A percentile compares a stretch with the other conserved stretches of the same genome.
Evolutionary conservation across 2,797 vertebrate species (phyloP).

Genomic region (Mionectes olivaceus): DNA sequence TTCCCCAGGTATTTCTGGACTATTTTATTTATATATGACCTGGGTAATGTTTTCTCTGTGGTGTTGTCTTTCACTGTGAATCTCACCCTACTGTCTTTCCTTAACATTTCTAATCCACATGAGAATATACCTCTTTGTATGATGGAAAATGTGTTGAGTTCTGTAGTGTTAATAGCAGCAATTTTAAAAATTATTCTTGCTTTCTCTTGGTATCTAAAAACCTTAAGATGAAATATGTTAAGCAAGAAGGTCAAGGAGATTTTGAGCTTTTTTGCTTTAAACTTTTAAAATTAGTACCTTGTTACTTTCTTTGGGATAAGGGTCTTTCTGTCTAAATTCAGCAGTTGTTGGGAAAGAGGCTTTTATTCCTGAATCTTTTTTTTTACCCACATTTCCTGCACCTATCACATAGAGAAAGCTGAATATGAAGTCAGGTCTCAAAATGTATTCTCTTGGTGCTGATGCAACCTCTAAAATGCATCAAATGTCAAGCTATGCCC

Average conservation of each 20-base stretch:
- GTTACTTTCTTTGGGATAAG: not conserved
- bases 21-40: not conserved
- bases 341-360: not conserved
- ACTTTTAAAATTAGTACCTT: not conserved
- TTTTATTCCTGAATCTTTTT: not conserved
- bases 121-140: not conserved
- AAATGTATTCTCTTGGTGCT: slow-evolving; percentile 4
- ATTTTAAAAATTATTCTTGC: not conserved
- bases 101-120: not conserved
- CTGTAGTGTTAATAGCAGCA: not conserved
- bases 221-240: not conserved
- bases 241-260: not conserved
- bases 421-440: not conserved
- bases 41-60: not conserved
- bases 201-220: not conserved
- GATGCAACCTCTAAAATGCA: slow-evolving; percentile 19
- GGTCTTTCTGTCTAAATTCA: not conserved
- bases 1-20: not conserved
- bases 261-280: not conserved
- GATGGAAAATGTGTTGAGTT: not conserved
- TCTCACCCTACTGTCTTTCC: not conserved
- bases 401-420: not conserved
- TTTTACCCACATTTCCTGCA: not conserved
- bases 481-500: slow-evolving; percentile 42
- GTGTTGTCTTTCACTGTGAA: not conserved